Evolutionary conservation across 1,140 invertebrate species (phyloP), one percentile per base, ranked within the genome.

Genomic region (Notospermus geniculatus): DNA sequence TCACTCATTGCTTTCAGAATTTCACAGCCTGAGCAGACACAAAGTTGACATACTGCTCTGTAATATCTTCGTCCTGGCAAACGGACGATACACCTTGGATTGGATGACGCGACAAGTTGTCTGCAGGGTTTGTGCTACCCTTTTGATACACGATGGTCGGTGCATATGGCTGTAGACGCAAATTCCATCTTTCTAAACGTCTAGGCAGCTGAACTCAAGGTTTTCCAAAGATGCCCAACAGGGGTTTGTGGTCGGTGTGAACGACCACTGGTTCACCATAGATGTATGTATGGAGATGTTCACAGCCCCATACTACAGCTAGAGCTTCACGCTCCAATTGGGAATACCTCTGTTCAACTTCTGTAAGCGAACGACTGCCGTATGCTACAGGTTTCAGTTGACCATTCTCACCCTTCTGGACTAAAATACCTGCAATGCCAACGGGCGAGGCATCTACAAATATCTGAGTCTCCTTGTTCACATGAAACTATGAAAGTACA

Each of bases 241-340:
- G 45, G 0, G 67, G 66, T 46, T 71, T 64, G 19, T 72, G 76
- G 53, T 80, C 79, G 15, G 71, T 80, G 73, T 55, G 25, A n/a
- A n/a, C n/a, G n/a, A 23, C 71, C 29, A 75, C 80, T 36, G 71
- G 30, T 27, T 64, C 59, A 39, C 67, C 64, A 57, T 57, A 66
- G 11, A 71, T 25, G 57, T 72, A 75, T 23, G 69, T 29, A 36
- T 65, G 36, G 43, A 73, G 73, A 45, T 68, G 62, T 55, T 82
- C 72, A 46, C 70, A 71, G 5, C 62, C 67, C 72, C 76, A 71
- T 13, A 65, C 52, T 32, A 70, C 57, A n/a, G 68, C 65, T 1
- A 81, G 55, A 25, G 71, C 66, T 66, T 83, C 81, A 59, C 77
- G 74, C 62, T 83, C 81, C 17, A 75, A 79, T 61, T 82, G 77